Evolutionary conservation across 2,113 vertebrate species (phyloP), one percentile per base, ranked within the genome.

Genomic region (Gasterosteus aculeatus): DNA sequence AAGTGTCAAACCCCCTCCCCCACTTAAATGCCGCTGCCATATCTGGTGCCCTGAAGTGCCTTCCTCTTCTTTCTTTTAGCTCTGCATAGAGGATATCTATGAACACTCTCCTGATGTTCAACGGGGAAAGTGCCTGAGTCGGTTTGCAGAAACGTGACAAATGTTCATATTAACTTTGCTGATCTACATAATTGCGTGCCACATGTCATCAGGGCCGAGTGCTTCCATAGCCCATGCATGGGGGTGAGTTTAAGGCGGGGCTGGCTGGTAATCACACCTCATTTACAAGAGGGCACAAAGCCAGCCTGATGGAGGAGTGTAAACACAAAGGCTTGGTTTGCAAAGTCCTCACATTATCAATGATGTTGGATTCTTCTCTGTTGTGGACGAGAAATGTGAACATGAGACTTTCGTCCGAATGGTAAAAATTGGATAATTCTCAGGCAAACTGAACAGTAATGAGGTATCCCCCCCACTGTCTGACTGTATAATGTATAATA

Each of bases 1-100:
- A 44, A 56, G 61, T 65, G 58, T 91, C 74, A 72, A 49, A 66
- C 46, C 42, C 49, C 62, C 56, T 72, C 9, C 66, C 10, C 72
- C 69, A 80, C 65, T 83, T 74, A 35, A 79, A 77, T 72, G 41
- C 71, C 51, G 87, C 84, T 88, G 85, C 86, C 91, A 53, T 85
- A 71, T 70, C 65, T 57, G 77, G 44, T 81, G 70, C 73, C 87
- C 64, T 68, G 3, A 91, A 93, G 93, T 94, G 92, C 92, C 92
- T 92, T 83, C 49, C 16, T 53, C 16, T 9, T 26, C 72, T 73
- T 73, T 7, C 44, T 64, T 81, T 62, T 59, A 19, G 66, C 46
- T 74, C 49, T 58, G 42, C 49, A 33, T 3, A 29, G 16, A 62
- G 35, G 35, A 49, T 54, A 1, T 75, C 47, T 80, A n/a, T 63